These are phyloP conservation scores for Hyppa rectilinea DNA, from an alignment of 2,888 invertebrate species.

Conservation along the genomic window DNA sequence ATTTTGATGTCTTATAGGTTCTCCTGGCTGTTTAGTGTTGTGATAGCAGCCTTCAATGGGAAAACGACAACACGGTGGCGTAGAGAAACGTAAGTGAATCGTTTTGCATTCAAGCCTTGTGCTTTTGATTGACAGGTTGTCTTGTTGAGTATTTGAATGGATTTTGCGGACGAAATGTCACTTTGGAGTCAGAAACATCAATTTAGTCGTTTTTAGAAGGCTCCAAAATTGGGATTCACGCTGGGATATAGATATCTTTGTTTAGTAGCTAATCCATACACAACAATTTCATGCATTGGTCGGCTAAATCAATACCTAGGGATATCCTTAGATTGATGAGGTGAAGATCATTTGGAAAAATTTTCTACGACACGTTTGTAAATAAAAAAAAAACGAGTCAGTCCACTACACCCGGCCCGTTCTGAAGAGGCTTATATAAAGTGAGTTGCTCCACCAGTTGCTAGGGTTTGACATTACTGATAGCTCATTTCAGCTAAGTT, in stretches of 20 bases:
- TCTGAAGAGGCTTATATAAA: not conserved
- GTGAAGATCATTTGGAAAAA: not conserved
- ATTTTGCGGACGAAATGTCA: not conserved
- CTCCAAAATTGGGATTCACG: too few species aligned
- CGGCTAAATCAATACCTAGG: not conserved
- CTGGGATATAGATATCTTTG: not conserved
- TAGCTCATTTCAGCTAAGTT: not conserved
- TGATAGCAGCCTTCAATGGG: constrained; percentile 37
- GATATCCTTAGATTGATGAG: not conserved
- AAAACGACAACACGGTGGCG: constrained; percentile 30
- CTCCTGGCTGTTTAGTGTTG: constrained; percentile 26
- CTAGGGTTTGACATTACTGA: not conserved
- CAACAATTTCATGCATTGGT: not conserved
- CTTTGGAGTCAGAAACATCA: too few species aligned
- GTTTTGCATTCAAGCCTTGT: constrained; percentile 33
- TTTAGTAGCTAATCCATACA: not conserved
- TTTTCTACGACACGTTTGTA: not conserved
- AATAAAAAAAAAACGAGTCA: not conserved
- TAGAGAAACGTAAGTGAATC: constrained; percentile 13
- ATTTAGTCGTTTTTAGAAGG: not conserved
- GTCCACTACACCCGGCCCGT: not conserved
- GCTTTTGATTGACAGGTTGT: constrained; percentile 24
- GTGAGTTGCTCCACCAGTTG: too few species aligned
- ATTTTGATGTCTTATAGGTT: constrained; percentile 48
- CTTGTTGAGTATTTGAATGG: constrained; percentile 12